Evolutionary conservation across 30 jellyfish, hydroid and myxozoan genomes (phyloP).

Genomic region (Aurelia aurita): DNA sequence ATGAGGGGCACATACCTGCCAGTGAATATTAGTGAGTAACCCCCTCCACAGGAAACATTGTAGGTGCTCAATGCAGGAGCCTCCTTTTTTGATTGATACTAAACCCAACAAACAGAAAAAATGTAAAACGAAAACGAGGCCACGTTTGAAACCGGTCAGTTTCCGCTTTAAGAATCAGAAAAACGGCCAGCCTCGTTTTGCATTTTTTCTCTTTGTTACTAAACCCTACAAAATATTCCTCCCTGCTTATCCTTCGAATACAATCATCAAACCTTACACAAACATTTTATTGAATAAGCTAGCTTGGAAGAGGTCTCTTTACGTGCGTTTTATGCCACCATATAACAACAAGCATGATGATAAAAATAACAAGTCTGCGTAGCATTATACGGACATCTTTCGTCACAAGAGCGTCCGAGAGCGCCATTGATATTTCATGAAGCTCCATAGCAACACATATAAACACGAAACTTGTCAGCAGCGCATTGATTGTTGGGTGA

Average conservation of each 20-base stretch:
- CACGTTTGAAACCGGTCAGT: too few relatives aligned
- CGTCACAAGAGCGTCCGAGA: constrained; percentile 85
- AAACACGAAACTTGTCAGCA: constrained; percentile 81
- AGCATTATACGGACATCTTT: constrained; percentile 93
- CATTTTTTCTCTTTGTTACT: too few relatives aligned
- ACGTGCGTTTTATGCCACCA: constrained; percentile 98
- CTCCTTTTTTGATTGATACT: too few relatives aligned
- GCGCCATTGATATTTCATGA: constrained; percentile 60
- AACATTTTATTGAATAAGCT: neutral
- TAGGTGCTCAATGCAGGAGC: too few relatives aligned
- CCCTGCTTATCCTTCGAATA: neutral
- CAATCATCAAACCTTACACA: neutral
- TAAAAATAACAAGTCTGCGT: constrained; percentile 74
- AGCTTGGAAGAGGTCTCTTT: constrained; percentile 78
- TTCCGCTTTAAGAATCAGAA: too few relatives aligned
- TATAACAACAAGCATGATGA: constrained; percentile 67
- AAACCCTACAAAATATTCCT: too few relatives aligned
- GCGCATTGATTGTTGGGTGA: constrained; percentile 74
- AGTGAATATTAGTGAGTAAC: too few relatives aligned
- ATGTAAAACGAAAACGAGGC: too few relatives aligned
- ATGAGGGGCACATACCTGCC: too few relatives aligned
- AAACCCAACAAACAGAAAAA: too few relatives aligned
- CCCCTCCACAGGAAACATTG: too few relatives aligned
- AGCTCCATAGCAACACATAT: constrained; percentile 80
- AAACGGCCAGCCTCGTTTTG: too few relatives aligned